phyloP scores from a whole-genome alignment of 1,140 invertebrate genomes.

The Daktulosphaira vitifoliae region DNA sequence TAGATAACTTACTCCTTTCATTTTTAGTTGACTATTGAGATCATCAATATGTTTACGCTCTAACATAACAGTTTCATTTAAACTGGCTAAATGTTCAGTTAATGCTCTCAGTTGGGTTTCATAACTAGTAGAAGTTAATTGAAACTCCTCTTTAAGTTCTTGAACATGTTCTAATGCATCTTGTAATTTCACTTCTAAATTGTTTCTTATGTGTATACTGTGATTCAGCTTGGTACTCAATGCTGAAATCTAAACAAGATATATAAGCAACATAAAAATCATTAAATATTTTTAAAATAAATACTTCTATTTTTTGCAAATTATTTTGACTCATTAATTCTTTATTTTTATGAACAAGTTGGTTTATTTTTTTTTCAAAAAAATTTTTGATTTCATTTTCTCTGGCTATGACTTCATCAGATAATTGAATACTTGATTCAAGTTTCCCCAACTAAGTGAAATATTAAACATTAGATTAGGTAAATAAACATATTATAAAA shows the following conservation, averaged over 20 bases:
- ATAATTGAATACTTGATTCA: neutral
- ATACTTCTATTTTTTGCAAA: neutral
- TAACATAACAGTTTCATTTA: neutral
- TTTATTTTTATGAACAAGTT: neutral
- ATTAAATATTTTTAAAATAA: too few species aligned
- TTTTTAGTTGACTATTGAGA: constrained; percentile 6
- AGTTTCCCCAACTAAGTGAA: constrained; percentile 1
- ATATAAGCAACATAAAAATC: too few species aligned
- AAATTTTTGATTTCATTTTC: neutral
- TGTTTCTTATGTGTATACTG: neutral
- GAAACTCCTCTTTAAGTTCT: constrained; percentile 19
- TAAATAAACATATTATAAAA: neutral
- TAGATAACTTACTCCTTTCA: constrained; percentile 5
- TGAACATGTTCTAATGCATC: constrained; percentile 1
- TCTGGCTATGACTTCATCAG: neutral
- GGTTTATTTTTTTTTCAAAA: constrained; percentile 18
- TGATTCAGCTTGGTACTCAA: neutral
- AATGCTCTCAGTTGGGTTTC: constrained; percentile 12
- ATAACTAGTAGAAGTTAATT: constrained; percentile 7
- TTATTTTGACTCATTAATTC: constrained; percentile 3
- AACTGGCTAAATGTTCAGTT: constrained; percentile 24
- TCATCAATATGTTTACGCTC: neutral
- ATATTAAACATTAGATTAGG: neutral
- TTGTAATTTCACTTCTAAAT: neutral
- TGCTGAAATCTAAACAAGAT: neutral